Conservation (phyloP, 2,888 invertebrate species). For the Drosophila dives region DNA sequence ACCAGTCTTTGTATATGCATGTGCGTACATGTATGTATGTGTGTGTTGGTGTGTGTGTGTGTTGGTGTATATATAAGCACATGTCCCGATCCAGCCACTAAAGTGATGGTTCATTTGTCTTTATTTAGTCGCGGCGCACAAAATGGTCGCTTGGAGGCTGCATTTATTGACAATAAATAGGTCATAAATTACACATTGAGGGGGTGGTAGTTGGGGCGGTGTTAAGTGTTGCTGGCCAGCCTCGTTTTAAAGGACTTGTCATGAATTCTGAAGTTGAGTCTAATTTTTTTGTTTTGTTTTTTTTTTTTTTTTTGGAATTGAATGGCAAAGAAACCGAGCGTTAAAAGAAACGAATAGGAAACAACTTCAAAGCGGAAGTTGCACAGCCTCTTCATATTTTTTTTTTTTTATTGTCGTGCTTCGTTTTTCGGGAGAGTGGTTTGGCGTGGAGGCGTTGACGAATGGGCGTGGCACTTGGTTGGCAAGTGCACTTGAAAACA, state of each 20-base stretch:
- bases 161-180: conserved; percentile 79
- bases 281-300: conserved; percentile 8
- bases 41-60: conserved; percentile 3
- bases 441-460: background rate
- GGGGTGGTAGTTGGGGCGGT: background rate
- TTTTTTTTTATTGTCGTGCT: conserved; percentile 35
- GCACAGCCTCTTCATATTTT: conserved; percentile 23
- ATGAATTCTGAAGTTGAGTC: background rate
- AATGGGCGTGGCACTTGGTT: conserved; percentile 45
- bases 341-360: conserved; percentile 24
- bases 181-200: conserved; percentile 65
- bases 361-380: conserved; percentile 69
- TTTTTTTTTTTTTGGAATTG: background rate
- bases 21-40: conserved; percentile 3
- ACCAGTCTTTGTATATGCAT: conserved; percentile 16
- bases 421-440: background rate
- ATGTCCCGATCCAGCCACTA: conserved; percentile 56
- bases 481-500: conserved; percentile 76
- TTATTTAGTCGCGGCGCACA: conserved; percentile 66
- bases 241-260: conserved; percentile 26
- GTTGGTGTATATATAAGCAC: conserved; percentile 1
- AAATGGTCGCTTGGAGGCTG: conserved; percentile 79
- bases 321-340: conserved; percentile 9
- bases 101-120: conserved; percentile 75
- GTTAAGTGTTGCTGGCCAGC: background rate